Evolutionary conservation across 2,888 invertebrate genomes (phyloP), one percentile per base, ranked within the genome.

Genomic region (Ochlodes sylvanus): DNA sequence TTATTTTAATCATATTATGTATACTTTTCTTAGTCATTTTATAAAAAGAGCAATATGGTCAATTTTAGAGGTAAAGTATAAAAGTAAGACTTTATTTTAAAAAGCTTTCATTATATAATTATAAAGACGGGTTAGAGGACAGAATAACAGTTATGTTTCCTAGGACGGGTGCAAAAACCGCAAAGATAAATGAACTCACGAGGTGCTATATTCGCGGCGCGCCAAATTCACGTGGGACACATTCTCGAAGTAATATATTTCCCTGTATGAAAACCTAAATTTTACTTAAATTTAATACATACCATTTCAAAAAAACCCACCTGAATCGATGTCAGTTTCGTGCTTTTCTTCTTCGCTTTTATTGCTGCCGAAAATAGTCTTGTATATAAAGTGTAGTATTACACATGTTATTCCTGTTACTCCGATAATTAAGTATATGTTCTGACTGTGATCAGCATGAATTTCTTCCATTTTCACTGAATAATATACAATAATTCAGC

Each of bases 401-500:
- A 88, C 81, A 86, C 90, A 87, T 72, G 81, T 69, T 60, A 89
- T 72, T 75, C 89, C 69, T 58, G 91, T 85, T 73, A 86, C 73
- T 71, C 82, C 86, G 64, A 82, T 82, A 72, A 87, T 70, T 32
- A 89, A 75, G 76, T 86, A 81, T 73, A 81, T 75, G 75, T 88
- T 86, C 70, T 78, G 73, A 76, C 79, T 84, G 73, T 80, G 77
- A 85, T 87, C 87, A 88, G 88, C 87, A 82, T 84, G 79, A 77
- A 80, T 80, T 70, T 89, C 88, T 78, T 85, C 87, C 89, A 91
- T 91, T 90, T 90, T 92, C 89, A 92, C 89, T 84, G 76, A 91
- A 78, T 80, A 88, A 75, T 86, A 73, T 80, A 63, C 41, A 54
- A 38, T 68, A 57, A 50, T 41, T 42, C 6, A 19, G 41, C 34